Conservation (phyloP, 2,888 invertebrate genomes). For the Lasius platythorax region DNA sequence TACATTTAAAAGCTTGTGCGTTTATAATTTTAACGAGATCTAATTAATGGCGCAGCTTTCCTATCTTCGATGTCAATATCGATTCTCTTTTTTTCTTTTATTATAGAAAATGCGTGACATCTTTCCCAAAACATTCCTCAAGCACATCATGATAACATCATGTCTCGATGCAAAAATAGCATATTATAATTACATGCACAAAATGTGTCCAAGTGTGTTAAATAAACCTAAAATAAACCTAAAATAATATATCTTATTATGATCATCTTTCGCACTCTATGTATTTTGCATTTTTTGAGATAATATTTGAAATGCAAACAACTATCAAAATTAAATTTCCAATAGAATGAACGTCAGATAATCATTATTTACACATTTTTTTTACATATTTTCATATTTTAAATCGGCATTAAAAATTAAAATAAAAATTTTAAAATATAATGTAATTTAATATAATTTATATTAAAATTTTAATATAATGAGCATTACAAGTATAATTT, state of each 20-base stretch:
- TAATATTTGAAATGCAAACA: background rate
- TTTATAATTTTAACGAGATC: background rate
- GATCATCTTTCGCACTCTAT: background rate
- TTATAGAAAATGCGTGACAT: background rate
- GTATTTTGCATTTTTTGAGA: background rate
- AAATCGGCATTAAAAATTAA: background rate
- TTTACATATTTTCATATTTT: background rate
- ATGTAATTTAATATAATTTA: no score
- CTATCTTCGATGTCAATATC: background rate
- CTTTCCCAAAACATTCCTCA: background rate
- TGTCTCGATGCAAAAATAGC: background rate
- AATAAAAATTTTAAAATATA: background rate
- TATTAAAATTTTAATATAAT: background rate
- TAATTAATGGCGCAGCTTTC: background rate
- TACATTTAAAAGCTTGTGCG: background rate
- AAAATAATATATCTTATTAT: background rate
- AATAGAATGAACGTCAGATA: background rate
- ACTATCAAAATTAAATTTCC: background rate
- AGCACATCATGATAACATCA: constrained; percentile 14
- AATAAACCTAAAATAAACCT: background rate
- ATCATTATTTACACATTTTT: background rate
- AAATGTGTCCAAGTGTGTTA: background rate
- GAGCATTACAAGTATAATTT: background rate
- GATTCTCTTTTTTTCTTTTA: no score
- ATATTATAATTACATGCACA: background rate